These are phyloP conservation scores for Python bivittatus DNA, from an alignment of 2,113 vertebrate species.

Conservation along the genomic window DNA sequence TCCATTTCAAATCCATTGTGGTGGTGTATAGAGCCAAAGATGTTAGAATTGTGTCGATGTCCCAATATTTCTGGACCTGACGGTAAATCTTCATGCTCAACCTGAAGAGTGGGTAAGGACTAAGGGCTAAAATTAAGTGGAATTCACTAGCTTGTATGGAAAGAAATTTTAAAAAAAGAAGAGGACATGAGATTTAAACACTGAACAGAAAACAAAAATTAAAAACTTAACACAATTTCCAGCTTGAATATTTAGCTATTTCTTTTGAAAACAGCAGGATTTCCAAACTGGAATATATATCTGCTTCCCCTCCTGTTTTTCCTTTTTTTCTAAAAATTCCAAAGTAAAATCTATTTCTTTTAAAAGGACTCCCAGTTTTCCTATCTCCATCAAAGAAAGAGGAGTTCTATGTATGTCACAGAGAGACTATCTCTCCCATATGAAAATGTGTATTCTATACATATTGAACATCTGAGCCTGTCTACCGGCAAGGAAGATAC, in stretches of 20 bases:
- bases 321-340: background rate
- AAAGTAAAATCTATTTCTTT: background rate
- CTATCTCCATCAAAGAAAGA: too few species aligned
- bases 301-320: background rate
- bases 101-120: background rate
- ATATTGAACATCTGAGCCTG: too few species aligned
- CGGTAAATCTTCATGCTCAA: background rate
- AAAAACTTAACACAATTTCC: background rate
- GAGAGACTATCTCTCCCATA: too few species aligned
- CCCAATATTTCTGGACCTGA: too few species aligned
- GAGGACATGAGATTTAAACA: background rate
- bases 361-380: too few species aligned
- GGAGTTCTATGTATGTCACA: too few species aligned
- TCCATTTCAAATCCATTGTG: too few species aligned
- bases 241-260: background rate
- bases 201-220: background rate
- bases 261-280: background rate
- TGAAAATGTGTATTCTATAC: too few species aligned
- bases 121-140: background rate
- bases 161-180: background rate
- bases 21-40: too few species aligned
- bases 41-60: too few species aligned
- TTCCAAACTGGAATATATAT: background rate
- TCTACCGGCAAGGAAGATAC: too few species aligned
- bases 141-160: background rate